phyloP scores from a whole-genome alignment of 2,888 invertebrate species.

The Chrysolina oricalcia region DNA sequence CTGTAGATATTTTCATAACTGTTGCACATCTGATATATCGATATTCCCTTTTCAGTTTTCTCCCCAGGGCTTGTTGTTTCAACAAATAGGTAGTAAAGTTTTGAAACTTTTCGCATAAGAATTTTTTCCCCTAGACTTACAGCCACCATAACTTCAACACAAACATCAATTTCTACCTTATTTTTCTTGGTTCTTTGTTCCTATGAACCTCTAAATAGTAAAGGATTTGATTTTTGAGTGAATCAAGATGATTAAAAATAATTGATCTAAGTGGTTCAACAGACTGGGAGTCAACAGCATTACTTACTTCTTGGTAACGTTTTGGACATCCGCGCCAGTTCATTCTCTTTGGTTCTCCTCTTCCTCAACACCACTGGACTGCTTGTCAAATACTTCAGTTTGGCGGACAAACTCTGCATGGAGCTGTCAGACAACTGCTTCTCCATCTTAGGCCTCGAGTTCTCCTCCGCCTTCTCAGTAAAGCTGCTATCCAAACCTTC shows the following conservation, averaged over 20 bases:
- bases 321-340: slow-evolving; percentile 81
- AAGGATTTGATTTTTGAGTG: no score
- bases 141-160: no score
- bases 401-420: slow-evolving; percentile 73
- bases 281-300: slow-evolving; percentile 75
- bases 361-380: slow-evolving; percentile 79
- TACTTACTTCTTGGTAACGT: slow-evolving; percentile 80
- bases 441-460: slow-evolving; percentile 75
- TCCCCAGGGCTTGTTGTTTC: no score
- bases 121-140: no score
- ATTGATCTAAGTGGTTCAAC: not conserved
- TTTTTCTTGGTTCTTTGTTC: no score
- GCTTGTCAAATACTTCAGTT: slow-evolving; percentile 77
- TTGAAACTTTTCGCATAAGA: no score
- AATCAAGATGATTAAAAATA: not conserved
- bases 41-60: no score
- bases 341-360: slow-evolving; percentile 76
- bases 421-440: slow-evolving; percentile 79
- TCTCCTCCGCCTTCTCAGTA: slow-evolving; percentile 58
- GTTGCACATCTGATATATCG: not conserved
- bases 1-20: not conserved
- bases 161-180: no score
- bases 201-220: no score
- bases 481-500: slow-evolving; percentile 63
- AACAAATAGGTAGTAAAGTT: no score